Base-by-base conservation (phyloP, 2,113 vertebrate genomes). In the Syngnathus typhle region DNA sequence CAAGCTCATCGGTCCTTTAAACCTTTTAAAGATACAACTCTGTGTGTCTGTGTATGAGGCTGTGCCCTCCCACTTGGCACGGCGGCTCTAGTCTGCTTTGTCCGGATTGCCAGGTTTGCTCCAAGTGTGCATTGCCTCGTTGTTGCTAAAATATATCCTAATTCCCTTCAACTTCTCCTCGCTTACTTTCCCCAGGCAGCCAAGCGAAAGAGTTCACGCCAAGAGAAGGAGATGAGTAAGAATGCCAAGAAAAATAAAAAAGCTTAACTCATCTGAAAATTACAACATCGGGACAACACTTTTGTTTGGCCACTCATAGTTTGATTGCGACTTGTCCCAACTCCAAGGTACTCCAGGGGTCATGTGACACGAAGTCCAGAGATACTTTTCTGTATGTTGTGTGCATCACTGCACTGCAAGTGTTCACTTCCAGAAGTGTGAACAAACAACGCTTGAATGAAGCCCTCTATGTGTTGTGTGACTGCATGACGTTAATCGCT, bases 1-100 rank as follows among this genome's bases (percentile, higher is more conserved):
- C 52, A 54, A 54, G 52, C 52, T 54, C 49, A 51, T 51, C n/a
- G 49, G 49, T 54, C 52, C 52, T 54, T 21, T 54, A 27, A 54
- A 54, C 10, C 21, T 27, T 23, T 9, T 23, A 54, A 54, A 54
- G 52, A 23, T 21, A 4, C 21, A 54, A 54, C 52, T 23, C 21
- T 54, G 21, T 54, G 16, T 19, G 15, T 49, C 15, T 49, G 6
- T 49, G 47, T 49, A 9, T 54, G 51, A 54, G n/a, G 52, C 52
- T 23, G 10, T 54, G n/a, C 23, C 52, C 52, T 54, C 52, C 11
- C 21, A 21, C 52, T 54, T 54, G 52, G 52, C 52, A 54, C n/a
- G 52, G n/a, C 8, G 21, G 21, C 21, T 54, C 6, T 21, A 54
- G n/a, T 54, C n/a, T 54, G 52, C 52, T 9, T 54, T 23, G n/a